Conservation (phyloP, 1,140 invertebrate species). For the Drosophila tani region DNA sequence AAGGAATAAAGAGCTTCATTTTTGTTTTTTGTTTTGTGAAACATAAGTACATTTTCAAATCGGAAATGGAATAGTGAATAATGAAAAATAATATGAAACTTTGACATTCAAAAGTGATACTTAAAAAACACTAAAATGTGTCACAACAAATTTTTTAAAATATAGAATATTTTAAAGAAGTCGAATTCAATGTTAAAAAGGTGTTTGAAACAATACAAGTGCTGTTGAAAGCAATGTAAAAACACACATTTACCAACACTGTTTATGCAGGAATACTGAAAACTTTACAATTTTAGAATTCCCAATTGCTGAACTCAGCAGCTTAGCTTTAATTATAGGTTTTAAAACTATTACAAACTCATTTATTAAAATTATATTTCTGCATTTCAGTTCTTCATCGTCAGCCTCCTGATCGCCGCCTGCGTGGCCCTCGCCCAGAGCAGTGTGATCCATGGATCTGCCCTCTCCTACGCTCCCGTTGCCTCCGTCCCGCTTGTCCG, state of each 20-base stretch:
- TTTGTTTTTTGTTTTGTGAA: not conserved
- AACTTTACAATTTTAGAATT: not conserved
- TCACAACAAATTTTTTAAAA: not conserved
- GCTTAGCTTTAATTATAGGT: not conserved
- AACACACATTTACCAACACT: not conserved
- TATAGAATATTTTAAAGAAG: too few species aligned
- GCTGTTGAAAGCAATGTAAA: not conserved
- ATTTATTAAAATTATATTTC: too few species aligned
- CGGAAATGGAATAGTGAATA: not conserved
- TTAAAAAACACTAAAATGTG: not conserved
- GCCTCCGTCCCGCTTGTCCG: conserved; percentile 38
- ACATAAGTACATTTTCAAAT: not conserved
- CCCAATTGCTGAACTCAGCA: not conserved
- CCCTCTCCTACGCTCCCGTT: conserved; percentile 27
- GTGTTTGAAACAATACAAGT: not conserved
- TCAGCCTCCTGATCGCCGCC: conserved; percentile 58
- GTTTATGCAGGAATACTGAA: not conserved
- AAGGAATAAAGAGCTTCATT: not conserved
- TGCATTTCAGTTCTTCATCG: conserved; percentile 61
- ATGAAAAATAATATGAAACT: too few species aligned
- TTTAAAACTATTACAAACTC: not conserved
- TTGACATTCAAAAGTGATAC: not conserved
- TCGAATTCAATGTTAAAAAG: not conserved
- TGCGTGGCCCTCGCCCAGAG: conserved; percentile 61
- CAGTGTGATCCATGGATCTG: conserved; percentile 59